These are phyloP conservation scores for Garrulus glandarius DNA, from an alignment of 2,797 vertebrate genomes.

Conservation along the genomic window DNA sequence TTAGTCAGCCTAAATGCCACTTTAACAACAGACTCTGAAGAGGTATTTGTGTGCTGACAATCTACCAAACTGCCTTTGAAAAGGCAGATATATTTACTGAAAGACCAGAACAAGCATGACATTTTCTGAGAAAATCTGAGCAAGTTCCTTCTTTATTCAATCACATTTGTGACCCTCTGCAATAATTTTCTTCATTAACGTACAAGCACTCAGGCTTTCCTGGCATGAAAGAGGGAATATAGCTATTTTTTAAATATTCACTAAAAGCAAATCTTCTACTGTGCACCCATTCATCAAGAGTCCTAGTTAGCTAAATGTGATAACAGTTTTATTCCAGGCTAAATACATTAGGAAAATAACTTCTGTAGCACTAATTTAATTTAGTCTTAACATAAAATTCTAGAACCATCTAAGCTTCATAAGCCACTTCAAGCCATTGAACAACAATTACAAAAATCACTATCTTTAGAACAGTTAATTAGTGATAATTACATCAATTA, in stretches of 20 bases:
- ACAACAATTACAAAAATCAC: neutral
- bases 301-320: neutral
- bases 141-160: neutral
- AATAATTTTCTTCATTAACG: neutral
- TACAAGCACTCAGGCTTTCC: neutral
- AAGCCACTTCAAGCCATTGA: neutral
- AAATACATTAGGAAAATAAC: neutral
- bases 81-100: neutral
- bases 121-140: neutral
- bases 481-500: neutral
- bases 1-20: neutral
- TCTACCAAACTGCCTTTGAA: neutral
- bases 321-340: neutral
- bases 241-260: neutral
- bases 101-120: neutral
- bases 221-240: neutral
- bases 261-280: slow-evolving; percentile 8
- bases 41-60: neutral
- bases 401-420: neutral
- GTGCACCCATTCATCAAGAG: neutral
- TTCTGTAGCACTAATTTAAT: neutral
- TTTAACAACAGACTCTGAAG: neutral
- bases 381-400: neutral
- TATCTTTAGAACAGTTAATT: neutral
- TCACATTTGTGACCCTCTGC: neutral